These are phyloP conservation scores for Pogonognathellus flavescens DNA, from an alignment of 1,140 invertebrate genomes.

Conservation along the genomic window DNA sequence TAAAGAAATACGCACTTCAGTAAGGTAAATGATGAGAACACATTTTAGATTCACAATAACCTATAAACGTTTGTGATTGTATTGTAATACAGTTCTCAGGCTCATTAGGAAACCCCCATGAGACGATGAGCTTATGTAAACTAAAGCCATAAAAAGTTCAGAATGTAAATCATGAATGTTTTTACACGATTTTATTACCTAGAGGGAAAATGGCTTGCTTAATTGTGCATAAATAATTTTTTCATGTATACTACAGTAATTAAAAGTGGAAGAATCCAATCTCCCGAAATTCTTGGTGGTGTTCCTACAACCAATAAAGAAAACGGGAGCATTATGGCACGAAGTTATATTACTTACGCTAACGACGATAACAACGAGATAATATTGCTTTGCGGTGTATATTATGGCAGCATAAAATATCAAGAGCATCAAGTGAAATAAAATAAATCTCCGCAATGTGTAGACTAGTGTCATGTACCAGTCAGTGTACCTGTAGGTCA, in stretches of 20 bases:
- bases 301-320: no score
- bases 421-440: background rate
- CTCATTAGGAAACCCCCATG: background rate
- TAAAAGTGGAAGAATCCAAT: no score
- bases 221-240: background rate
- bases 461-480: background rate
- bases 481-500: conserved; percentile 32
- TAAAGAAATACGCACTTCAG: no score
- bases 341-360: no score
- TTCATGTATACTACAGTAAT: background rate
- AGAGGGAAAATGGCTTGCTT: background rate
- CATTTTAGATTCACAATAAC: no score
- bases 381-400: no score
- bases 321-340: no score
- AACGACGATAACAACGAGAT: no score
- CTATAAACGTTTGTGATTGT: no score
- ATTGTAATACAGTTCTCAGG: background rate
- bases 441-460: background rate
- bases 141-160: background rate
- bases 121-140: background rate
- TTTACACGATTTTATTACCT: background rate
- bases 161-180: background rate
- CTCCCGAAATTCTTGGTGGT: no score
- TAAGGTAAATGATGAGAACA: no score
- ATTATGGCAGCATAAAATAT: no score